Conservation (phyloP, 1,140 invertebrate species). For the Ditylenchus dipsaci region DNA sequence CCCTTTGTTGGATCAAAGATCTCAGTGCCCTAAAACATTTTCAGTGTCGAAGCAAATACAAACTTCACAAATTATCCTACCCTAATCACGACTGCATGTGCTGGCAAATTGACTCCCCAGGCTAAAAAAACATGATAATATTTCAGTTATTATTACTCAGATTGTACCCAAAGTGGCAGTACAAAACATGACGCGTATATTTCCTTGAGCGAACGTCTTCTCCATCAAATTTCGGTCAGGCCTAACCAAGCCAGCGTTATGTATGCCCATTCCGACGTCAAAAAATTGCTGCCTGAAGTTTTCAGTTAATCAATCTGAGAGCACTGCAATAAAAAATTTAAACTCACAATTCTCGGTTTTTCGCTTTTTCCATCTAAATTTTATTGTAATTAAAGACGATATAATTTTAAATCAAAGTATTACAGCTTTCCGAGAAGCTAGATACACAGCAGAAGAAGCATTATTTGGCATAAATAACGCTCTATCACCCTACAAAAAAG, state of each 20-base stretch:
- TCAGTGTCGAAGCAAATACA: slow-evolving; percentile 1
- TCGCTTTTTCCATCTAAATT: slow-evolving; percentile 59
- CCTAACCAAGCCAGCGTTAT: slow-evolving; percentile 83
- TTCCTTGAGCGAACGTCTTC: slow-evolving; percentile 79
- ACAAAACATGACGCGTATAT: slow-evolving; percentile 87
- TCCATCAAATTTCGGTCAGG: slow-evolving; percentile 69
- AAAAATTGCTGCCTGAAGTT: slow-evolving; percentile 67
- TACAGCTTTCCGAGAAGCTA: slow-evolving; percentile 58
- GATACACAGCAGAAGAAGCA: slow-evolving; percentile 59
- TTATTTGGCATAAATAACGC: slow-evolving; percentile 66
- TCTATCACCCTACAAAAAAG: slow-evolving; percentile 28
- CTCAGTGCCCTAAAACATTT: slow-evolving; percentile 72
- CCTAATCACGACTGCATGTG: slow-evolving; percentile 85
- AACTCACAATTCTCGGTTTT: slow-evolving; percentile 55
- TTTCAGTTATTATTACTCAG: too few species aligned
- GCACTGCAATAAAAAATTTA: too few species aligned
- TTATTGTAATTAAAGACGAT: neutral
- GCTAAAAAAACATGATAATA: too few species aligned
- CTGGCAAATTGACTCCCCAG: slow-evolving; percentile 98
- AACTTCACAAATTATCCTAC: slow-evolving; percentile 60
- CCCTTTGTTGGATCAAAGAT: slow-evolving; percentile 94
- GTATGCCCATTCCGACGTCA: slow-evolving; percentile 80
- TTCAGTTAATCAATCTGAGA: too few species aligned
- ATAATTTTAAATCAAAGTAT: slow-evolving; percentile 1
- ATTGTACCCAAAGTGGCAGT: slow-evolving; percentile 93